phyloP scores from a whole-genome alignment of 2,888 invertebrate species.

The Diadromus collaris region DNA sequence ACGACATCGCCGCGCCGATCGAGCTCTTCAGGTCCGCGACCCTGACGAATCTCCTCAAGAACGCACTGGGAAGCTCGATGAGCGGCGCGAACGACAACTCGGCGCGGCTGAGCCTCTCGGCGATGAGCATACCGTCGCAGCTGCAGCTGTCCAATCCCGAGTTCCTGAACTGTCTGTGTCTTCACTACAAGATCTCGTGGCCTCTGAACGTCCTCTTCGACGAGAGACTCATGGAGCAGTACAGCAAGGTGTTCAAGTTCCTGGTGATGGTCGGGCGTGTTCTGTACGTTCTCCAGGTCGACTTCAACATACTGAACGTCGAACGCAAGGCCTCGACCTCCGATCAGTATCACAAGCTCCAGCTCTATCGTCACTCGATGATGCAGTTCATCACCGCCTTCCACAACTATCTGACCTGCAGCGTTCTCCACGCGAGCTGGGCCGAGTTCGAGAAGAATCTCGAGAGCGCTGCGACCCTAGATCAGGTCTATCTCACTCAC shows the following conservation, averaged over 20 bases:
- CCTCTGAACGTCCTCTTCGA: slow-evolving; percentile 90
- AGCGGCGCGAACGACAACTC: slow-evolving; percentile 78
- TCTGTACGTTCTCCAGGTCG: slow-evolving; percentile 88
- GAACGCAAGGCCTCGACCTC: slow-evolving; percentile 81
- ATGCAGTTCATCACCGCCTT: slow-evolving; percentile 88
- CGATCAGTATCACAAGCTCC: slow-evolving; percentile 86
- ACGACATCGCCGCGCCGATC: slow-evolving; percentile 84
- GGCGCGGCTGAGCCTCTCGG: slow-evolving; percentile 75
- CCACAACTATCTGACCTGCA: slow-evolving; percentile 89
- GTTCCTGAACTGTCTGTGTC: slow-evolving; percentile 85
- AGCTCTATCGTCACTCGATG: slow-evolving; percentile 88
- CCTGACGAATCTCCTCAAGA: slow-evolving; percentile 86
- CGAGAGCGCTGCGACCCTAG: slow-evolving; percentile 84
- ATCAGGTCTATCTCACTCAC: slow-evolving; percentile 88
- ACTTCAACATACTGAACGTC: slow-evolving; percentile 85
- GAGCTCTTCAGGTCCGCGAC: slow-evolving; percentile 87
- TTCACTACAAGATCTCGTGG: slow-evolving; percentile 88
- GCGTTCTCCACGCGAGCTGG: slow-evolving; percentile 89
- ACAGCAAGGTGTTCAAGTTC: slow-evolving; percentile 89
- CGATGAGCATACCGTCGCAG: slow-evolving; percentile 69
- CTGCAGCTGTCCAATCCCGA: slow-evolving; percentile 82
- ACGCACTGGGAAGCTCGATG: slow-evolving; percentile 86
- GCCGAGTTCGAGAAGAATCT: slow-evolving; percentile 87
- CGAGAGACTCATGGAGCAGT: slow-evolving; percentile 86
- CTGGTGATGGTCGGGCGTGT: slow-evolving; percentile 88